These are phyloP conservation scores for Anticlea derivata DNA, from an alignment of 2,888 invertebrate genomes.

Conservation along the genomic window DNA sequence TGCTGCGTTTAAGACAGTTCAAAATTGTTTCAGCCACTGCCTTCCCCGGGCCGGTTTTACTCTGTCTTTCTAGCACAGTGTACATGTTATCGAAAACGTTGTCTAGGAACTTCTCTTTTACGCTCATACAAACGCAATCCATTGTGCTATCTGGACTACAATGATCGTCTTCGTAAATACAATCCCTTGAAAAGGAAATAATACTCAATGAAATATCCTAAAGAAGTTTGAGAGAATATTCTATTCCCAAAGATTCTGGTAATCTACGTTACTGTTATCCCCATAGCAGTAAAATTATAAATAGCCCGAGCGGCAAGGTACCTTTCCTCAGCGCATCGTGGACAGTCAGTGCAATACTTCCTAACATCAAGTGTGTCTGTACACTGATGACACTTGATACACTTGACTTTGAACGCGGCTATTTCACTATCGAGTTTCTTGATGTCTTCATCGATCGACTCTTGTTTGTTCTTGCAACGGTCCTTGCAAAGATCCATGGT, in stretches of 20 bases:
- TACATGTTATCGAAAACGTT: conserved; percentile 78
- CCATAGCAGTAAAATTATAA: too few species aligned
- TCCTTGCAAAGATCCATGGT: conserved; percentile 56
- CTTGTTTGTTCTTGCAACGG: conserved; percentile 59
- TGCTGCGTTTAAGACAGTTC: conserved; percentile 58
- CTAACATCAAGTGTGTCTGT: conserved; percentile 61
- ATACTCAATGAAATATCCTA: too few species aligned
- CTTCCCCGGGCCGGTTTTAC: conserved; percentile 56
- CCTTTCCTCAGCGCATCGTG: conserved; percentile 54
- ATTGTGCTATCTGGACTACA: conserved; percentile 51
- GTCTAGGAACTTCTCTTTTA: conserved; percentile 67
- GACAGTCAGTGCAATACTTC: conserved; percentile 67
- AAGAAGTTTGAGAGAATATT: too few species aligned
- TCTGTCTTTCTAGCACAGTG: conserved; percentile 60
- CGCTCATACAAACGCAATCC: conserved; percentile 65
- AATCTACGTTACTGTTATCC: too few species aligned
- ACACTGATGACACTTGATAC: conserved; percentile 57
- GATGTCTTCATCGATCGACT: conserved; percentile 52
- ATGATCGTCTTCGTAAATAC: conserved; percentile 48
- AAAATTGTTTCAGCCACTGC: conserved; percentile 60
- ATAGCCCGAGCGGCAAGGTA: too few species aligned
- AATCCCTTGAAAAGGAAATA: conserved; percentile 41
- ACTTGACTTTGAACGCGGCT: conserved; percentile 45
- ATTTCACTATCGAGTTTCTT: conserved; percentile 54
- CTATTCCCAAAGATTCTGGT: too few species aligned